A percentile compares a stretch with the other conserved stretches of the same genome.
Evolutionary conservation across 2,888 invertebrate species (phyloP).

Genomic region (Cephus spinipes): DNA sequence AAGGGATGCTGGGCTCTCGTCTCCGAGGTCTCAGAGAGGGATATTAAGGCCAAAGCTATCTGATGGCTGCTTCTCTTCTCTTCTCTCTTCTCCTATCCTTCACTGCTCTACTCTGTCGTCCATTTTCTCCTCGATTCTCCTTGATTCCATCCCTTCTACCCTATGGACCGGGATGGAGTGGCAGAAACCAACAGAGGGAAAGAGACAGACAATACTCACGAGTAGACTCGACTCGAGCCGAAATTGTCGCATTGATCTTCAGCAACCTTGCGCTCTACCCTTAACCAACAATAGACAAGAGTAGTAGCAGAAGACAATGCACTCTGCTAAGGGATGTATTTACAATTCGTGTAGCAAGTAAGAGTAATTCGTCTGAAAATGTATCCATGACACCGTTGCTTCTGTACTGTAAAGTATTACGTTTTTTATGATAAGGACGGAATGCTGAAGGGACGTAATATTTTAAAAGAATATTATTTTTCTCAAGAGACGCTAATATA

Average conservation of each 20-base stretch:
- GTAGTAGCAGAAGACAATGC: neutral
- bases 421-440: neutral
- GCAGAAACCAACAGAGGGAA: neutral
- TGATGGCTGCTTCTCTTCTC: slow-evolving; percentile 33
- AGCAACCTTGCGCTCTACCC: slow-evolving; percentile 27
- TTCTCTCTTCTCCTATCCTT: slow-evolving; percentile 21
- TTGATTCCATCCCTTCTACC: slow-evolving; percentile 8
- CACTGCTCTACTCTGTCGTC: neutral
- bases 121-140: slow-evolving; percentile 21
- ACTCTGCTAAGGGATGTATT: neutral
- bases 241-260: slow-evolving; percentile 45
- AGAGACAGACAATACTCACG: neutral
- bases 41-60: slow-evolving; percentile 47
- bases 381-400: neutral
- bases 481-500: neutral
- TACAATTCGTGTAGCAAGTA: neutral
- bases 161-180: neutral
- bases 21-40: slow-evolving; percentile 37
- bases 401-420: neutral
- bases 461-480: neutral
- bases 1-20: slow-evolving; percentile 39
- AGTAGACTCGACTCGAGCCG: slow-evolving; percentile 12
- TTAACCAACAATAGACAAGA: slow-evolving; percentile 33
- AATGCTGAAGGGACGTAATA: neutral
- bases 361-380: neutral